Conservation (phyloP, 2,888 invertebrate genomes). For the Tetramorium bicarinatum region DNA sequence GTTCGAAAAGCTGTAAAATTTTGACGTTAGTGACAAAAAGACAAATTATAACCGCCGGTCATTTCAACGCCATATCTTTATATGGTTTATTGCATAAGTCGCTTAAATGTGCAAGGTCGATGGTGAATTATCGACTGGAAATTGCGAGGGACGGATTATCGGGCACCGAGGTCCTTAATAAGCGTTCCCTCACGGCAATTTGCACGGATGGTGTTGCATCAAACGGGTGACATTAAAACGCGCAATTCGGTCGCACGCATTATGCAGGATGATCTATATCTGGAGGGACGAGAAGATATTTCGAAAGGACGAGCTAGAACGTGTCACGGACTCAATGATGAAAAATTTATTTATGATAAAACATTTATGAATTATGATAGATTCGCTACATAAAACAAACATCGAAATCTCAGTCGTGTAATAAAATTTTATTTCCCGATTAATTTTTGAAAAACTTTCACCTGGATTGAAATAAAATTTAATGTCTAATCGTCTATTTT, state of each 20-base stretch:
- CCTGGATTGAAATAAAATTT: background rate
- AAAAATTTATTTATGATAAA: background rate
- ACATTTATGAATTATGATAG: background rate
- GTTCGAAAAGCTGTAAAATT: background rate
- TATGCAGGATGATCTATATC: constrained; percentile 52
- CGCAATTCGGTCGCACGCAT: constrained; percentile 38
- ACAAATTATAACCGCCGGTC: constrained; percentile 33
- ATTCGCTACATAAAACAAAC: background rate
- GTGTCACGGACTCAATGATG: background rate
- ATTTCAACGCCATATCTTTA: constrained; percentile 32
- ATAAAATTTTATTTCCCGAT: background rate
- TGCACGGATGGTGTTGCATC: constrained; percentile 42
- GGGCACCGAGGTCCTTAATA: constrained; percentile 61
- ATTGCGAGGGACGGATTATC: constrained; percentile 62
- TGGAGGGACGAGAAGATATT: background rate
- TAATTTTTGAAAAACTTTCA: background rate
- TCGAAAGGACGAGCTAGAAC: background rate
- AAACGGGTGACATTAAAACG: constrained; percentile 47
- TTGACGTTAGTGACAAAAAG: background rate
- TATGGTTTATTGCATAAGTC: constrained; percentile 40
- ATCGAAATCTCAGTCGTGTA: background rate
- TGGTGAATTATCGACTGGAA: constrained; percentile 64
- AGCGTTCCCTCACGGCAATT: constrained; percentile 63
- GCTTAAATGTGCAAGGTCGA: constrained; percentile 59
- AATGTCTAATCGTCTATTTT: background rate